Base-by-base conservation (phyloP, 2,113 vertebrate genomes). In the Paramisgurnus dabryanus region DNA sequence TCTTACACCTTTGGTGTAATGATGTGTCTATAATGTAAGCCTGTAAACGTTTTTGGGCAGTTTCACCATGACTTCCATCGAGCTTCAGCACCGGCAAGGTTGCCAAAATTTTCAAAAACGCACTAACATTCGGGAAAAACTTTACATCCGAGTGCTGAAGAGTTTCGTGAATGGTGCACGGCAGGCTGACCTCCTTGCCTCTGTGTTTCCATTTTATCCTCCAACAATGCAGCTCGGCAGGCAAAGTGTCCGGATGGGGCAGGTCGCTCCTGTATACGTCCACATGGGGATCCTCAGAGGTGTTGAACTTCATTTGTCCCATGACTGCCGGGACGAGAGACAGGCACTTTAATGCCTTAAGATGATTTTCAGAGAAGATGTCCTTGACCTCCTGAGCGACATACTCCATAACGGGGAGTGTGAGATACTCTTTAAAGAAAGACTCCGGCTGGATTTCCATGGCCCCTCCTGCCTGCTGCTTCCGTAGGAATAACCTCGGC, bases 181-280 rank as follows among this genome's bases (percentile, higher is more conserved):
- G 96, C 17, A 96, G 91, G 7, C 92, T 93, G 13, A 97, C 96
- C 4, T 95, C 95, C 89, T 96, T 96, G 3, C 93, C 94, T 78
- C 94, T 90, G 89, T 98, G 97, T 78, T 96, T 97, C 96, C 96
- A 99, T 79, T 99, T 98, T 64, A 99, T 97, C 81, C 94, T 94
- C 97, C 97, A 99, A 81, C 97, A 99, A 50, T 98, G 95, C 69
- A 98, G 93, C 86, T 98, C 96, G 0, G 96, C 95, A 0, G 95
- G 93, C 18, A 98, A 93, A 0, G 94, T 96, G 55, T 94, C 95
- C 0, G 95, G 93, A 15, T 97, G 97, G 9, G 95, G 95, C 40
- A 99, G 91, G 87, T 97, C 94, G 1, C 93, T 92, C 76, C 92
- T 95, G 80, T 95, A 97, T 60, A 94, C 87, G 71, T 97, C 94